Base-by-base conservation (phyloP, 2,113 vertebrate genomes). In the Vidua chalybeata region DNA sequence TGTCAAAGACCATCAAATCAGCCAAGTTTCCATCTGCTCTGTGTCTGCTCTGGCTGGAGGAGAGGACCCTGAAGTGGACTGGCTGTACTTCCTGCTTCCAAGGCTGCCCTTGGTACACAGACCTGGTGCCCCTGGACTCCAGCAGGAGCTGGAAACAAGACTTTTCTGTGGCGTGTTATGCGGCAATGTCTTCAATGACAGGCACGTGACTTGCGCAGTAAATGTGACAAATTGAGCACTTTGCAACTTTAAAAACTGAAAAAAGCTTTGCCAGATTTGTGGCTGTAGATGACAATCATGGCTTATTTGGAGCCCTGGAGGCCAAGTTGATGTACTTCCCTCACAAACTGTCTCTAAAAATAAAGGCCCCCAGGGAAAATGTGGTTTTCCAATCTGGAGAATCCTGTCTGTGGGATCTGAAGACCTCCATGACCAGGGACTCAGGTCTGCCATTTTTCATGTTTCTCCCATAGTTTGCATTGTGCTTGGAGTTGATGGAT, bases 111-210 rank as follows among this genome's bases (percentile, higher is more conserved):
- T 80, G 67, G 22, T 13, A 12, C 0, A 0, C 15, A 33, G 33
- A 19, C 13, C 39, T 67, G 39, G 35, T 74, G n/a, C 14, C 26
- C 17, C 45, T 81, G 45, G 31, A 9, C 54, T 72, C 11, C 35
- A 64, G 17, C 31, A 66, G 52, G 35, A 82, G 45, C 56, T 79
- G 62, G n/a, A 84, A 82, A 46, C 33, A 9, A 28, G 15, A 7
- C 30, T 67, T 24, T 59, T 64, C 66, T 75, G 39, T 46, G 41
- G 14, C 0, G 0, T 24, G 17, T 39, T 12, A 1, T 3, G 1
- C 45, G 28, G 51, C 72, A 77, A 17, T 43, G 31, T 23, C 37
- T 68, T n/a, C 52, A 82, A 46, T 37, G 41, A 46, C 46, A 68
- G 31, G 10, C n/a, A 56, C 0, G 1, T 61, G 49, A 14, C 39